A percentile compares a stretch with the other conserved stretches of the same genome.
Conservation (phyloP, 2,113 vertebrate genomes). For the Bufo bufo region DNA sequence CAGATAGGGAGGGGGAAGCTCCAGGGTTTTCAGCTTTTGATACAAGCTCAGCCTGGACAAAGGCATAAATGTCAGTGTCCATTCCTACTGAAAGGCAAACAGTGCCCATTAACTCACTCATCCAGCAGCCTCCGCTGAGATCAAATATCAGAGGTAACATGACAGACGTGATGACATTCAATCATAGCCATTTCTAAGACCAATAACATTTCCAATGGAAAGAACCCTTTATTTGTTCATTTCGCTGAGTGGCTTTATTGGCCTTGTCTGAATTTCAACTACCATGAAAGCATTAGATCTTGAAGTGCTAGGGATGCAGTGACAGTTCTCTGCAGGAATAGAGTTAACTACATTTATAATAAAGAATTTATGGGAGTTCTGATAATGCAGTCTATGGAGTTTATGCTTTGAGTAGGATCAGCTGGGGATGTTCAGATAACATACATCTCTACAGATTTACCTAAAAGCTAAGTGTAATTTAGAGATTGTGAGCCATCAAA, state of each 20-base stretch:
- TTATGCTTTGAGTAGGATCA: conserved; percentile 35
- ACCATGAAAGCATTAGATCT: not conserved
- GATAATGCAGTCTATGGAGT: conserved; percentile 47
- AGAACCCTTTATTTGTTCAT: conserved; percentile 1
- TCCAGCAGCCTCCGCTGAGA: conserved; percentile 27
- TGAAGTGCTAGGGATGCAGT: not conserved
- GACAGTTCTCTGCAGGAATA: not conserved
- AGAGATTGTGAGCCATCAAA: conserved; percentile 44
- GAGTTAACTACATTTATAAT: conserved; percentile 37
- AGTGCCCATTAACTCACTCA: conserved; percentile 34
- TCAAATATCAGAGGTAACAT: conserved; percentile 43
- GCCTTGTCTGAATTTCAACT: not conserved
- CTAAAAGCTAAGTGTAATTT: conserved; percentile 58
- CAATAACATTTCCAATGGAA: conserved; percentile 20
- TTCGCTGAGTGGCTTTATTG: not conserved
- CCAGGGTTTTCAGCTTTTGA: conserved; percentile 42
- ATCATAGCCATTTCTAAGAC: conserved; percentile 23
- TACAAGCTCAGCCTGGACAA: conserved; percentile 32
- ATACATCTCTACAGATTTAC: conserved; percentile 48
- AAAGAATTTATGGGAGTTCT: conserved; percentile 28
- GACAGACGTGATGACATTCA: conserved; percentile 46
- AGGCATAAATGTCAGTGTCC: conserved; percentile 40
- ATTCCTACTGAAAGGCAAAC: conserved; percentile 18
- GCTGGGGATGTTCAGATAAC: conserved; percentile 49
- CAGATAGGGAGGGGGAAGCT: conserved; percentile 58